phyloP scores from a whole-genome alignment of 1,140 invertebrate genomes.

The Bombus pascuorum region DNA sequence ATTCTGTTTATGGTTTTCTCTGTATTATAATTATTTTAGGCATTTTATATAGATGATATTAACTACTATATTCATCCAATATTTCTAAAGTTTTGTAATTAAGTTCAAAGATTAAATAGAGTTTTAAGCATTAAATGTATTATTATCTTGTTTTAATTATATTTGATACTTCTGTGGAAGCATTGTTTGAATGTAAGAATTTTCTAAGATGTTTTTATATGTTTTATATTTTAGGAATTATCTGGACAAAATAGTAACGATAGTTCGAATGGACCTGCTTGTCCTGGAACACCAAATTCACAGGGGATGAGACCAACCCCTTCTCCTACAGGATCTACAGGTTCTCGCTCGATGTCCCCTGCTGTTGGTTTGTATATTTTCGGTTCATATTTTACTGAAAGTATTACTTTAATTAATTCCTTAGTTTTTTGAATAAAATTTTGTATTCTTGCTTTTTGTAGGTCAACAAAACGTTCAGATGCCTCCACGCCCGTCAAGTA shows the following conservation, averaged over 20 bases:
- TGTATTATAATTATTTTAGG: not conserved
- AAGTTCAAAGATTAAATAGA: not conserved
- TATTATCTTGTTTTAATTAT: not conserved
- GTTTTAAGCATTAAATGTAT: not conserved
- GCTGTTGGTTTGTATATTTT: constrained; percentile 91
- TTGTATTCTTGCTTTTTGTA: constrained; percentile 71
- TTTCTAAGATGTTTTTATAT: not conserved
- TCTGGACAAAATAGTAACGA: constrained; percentile 93
- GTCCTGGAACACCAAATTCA: constrained; percentile 88
- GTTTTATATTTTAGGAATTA: constrained; percentile 86
- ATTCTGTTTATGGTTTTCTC: not conserved
- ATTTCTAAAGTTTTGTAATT: not conserved
- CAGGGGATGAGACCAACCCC: constrained; percentile 94
- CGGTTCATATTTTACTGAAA: not conserved
- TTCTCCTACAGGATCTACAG: constrained; percentile 95
- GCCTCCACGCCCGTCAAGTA: constrained; percentile 94
- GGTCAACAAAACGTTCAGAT: constrained; percentile 95
- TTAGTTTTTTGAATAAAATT: not conserved
- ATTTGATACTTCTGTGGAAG: not conserved
- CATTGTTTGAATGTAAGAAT: not conserved
- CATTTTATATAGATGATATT: not conserved
- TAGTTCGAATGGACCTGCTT: constrained; percentile 89
- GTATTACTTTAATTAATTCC: not conserved
- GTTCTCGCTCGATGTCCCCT: constrained; percentile 97
- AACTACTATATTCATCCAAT: not conserved